These are phyloP conservation scores for Eciton burchellii DNA, from an alignment of 1,140 invertebrate species.

Conservation along the genomic window DNA sequence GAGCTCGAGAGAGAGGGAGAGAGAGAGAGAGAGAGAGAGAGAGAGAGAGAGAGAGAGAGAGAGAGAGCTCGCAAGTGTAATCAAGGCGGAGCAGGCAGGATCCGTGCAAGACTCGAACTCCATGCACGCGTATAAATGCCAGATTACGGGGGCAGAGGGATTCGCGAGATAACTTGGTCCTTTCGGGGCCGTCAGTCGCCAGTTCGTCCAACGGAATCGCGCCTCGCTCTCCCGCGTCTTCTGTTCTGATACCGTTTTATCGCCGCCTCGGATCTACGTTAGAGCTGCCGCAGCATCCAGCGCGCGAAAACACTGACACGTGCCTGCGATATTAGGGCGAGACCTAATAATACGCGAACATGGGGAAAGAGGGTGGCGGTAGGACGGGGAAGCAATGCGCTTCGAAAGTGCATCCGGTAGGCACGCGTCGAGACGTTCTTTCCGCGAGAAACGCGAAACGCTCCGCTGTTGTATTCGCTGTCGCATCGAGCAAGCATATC, in stretches of 20 bases:
- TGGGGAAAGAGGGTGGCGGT: too few species aligned
- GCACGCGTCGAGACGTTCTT: background rate
- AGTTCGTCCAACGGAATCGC: conserved; percentile 42
- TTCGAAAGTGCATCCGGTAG: background rate
- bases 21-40: conserved; percentile 44
- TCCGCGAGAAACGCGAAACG: background rate
- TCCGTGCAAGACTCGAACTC: conserved; percentile 55
- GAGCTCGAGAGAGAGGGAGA: conserved; percentile 26
- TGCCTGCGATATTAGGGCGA: conserved; percentile 8
- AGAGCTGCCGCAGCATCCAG: background rate
- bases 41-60: conserved; percentile 26
- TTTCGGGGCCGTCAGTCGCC: conserved; percentile 50
- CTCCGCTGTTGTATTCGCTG: background rate
- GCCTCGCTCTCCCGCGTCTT: conserved; percentile 22
- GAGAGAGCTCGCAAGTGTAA: conserved; percentile 59
- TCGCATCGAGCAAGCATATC: background rate
- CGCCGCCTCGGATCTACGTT: conserved; percentile 33
- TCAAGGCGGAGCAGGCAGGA: conserved; percentile 59
- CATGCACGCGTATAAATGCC: conserved; percentile 56
- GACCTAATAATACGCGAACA: background rate
- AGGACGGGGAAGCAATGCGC: conserved; percentile 9
- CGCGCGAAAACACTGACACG: conserved; percentile 23
- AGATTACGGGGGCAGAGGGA: conserved; percentile 56
- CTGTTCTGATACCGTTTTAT: conserved; percentile 50
- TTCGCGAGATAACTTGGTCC: conserved; percentile 74